phyloP scores from a whole-genome alignment of 2,888 invertebrate species.

The Caenorhabditis auriculariae region DNA sequence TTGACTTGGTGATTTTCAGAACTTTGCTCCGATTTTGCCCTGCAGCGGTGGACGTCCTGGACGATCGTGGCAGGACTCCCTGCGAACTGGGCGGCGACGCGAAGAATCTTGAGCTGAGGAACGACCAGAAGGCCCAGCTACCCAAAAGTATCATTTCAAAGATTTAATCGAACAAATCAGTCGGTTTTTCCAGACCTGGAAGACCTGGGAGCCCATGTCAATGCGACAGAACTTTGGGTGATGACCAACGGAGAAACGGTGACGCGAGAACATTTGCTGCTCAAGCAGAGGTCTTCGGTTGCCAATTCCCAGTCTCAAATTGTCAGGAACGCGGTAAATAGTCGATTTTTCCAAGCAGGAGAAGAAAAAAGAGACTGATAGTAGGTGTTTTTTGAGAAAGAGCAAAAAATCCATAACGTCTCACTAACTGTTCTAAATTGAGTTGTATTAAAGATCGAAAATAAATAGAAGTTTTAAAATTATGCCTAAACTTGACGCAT shows the following conservation, averaged over 20 bases:
- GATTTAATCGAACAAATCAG: not conserved
- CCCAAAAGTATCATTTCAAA: too few relatives aligned
- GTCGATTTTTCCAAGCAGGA: too few relatives aligned
- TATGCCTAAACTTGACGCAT: too few relatives aligned
- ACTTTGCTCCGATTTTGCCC: conserved; percentile 6
- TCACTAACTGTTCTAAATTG: too few relatives aligned
- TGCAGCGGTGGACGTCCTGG: conserved; percentile 24
- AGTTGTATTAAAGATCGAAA: too few relatives aligned
- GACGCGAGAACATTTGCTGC: conserved; percentile 27
- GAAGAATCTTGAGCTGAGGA: conserved; percentile 6
- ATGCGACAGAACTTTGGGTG: conserved; percentile 49
- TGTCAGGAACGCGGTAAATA: too few relatives aligned
- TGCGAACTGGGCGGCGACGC: conserved; percentile 25
- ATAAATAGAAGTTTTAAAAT: too few relatives aligned
- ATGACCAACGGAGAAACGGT: conserved; percentile 47
- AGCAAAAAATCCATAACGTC: too few relatives aligned
- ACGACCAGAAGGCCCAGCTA: conserved; percentile 9
- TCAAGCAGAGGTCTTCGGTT: conserved; percentile 15
- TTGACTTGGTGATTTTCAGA: not conserved
- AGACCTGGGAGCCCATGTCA: conserved; percentile 17
- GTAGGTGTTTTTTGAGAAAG: too few relatives aligned
- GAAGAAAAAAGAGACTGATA: too few relatives aligned
- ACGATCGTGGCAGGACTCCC: conserved; percentile 36
- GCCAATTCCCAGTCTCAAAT: too few relatives aligned
- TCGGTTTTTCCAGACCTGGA: not conserved